phyloP scores from a whole-genome alignment of 2,888 invertebrate genomes.

The Drosophila antonietae region DNA sequence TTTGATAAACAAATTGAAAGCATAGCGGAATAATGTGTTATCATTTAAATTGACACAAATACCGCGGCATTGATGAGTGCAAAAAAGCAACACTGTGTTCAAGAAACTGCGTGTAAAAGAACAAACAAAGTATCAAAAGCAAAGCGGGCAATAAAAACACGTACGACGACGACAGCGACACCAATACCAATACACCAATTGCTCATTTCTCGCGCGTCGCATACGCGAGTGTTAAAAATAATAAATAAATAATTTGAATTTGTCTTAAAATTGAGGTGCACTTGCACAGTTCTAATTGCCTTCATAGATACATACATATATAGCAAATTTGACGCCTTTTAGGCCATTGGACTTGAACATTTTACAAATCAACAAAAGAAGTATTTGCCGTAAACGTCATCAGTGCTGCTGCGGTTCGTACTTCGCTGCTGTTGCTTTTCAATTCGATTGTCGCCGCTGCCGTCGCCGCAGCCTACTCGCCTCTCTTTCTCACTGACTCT shows the following conservation, averaged over 20 bases:
- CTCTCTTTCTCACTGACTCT: constrained; percentile 40
- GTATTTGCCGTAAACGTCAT: constrained; percentile 54
- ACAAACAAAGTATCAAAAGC: constrained; percentile 76
- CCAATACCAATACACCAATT: constrained; percentile 54
- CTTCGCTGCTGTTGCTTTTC: constrained; percentile 74
- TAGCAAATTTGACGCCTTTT: constrained; percentile 38
- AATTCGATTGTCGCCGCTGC: constrained; percentile 67
- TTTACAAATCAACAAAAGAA: constrained; percentile 30
- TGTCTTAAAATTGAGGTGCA: constrained; percentile 26
- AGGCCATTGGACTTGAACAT: constrained; percentile 1
- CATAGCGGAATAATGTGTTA: not conserved
- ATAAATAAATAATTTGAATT: constrained; percentile 9
- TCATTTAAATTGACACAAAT: constrained; percentile 44
- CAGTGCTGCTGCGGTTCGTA: constrained; percentile 52
- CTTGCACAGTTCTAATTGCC: constrained; percentile 7
- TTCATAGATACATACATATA: not conserved
- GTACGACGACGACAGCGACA: constrained; percentile 47
- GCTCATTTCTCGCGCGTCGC: constrained; percentile 56
- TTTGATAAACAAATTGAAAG: constrained; percentile 6
- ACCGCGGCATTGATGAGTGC: constrained; percentile 42
- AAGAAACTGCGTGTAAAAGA: constrained; percentile 76
- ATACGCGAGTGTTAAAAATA: constrained; percentile 40
- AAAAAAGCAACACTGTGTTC: constrained; percentile 69
- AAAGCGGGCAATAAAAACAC: constrained; percentile 66
- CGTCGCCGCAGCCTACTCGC: constrained; percentile 26